A percentile compares a stretch with the other conserved stretches of the same genome.
phyloP scores from a whole-genome alignment of 2,113 vertebrate genomes.

The Uropsilus gracilis region DNA sequence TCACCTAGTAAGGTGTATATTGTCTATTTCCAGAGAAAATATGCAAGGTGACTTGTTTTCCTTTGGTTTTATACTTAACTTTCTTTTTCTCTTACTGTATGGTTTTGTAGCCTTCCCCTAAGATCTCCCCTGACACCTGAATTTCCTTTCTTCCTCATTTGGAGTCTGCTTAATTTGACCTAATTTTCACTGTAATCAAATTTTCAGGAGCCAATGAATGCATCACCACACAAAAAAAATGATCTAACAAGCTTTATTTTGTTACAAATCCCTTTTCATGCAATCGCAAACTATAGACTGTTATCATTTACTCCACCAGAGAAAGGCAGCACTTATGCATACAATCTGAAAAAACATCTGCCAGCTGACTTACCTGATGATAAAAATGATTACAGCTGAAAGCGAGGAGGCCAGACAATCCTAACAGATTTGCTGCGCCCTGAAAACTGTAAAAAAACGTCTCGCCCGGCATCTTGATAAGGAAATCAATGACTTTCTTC shows the following conservation, averaged over 20 bases:
- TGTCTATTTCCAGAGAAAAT: background rate
- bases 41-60: background rate
- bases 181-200: slow-evolving; percentile 43
- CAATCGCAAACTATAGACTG: background rate
- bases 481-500: slow-evolving; percentile 59
- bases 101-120: background rate
- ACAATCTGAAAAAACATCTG: background rate
- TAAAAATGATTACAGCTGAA: background rate
- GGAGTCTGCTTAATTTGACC: slow-evolving; percentile 10
- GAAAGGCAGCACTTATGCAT: slow-evolving; percentile 15
- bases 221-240: slow-evolving; percentile 21
- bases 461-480: background rate
- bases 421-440: background rate
- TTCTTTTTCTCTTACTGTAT: background rate
- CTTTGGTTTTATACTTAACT: background rate
- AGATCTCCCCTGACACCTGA: accelerated
- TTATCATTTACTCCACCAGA: background rate
- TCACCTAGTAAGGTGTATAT: background rate
- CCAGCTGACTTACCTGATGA: background rate
- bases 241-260: background rate
- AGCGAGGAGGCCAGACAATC: slow-evolving; percentile 18
- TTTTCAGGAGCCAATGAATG: slow-evolving; percentile 15
- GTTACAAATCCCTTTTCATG: background rate
- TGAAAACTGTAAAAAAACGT: background rate
- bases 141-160: slow-evolving; percentile 7